Conservation (phyloP, 2,888 invertebrate species). For the Rhagium mordax region DNA sequence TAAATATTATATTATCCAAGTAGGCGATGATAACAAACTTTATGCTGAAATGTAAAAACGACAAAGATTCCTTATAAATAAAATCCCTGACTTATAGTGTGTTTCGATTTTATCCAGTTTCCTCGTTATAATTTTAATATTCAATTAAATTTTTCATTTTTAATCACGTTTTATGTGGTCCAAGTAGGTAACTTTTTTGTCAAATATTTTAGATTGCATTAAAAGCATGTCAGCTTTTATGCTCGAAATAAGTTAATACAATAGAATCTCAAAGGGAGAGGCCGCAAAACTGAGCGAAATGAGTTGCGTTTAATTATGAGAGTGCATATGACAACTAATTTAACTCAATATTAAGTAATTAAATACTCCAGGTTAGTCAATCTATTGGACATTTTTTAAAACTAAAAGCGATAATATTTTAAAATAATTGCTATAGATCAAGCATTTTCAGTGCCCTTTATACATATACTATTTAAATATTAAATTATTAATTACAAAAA, state of each 20-base stretch:
- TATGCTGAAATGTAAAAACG: too few species aligned
- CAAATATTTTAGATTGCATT: neutral
- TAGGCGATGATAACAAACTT: too few species aligned
- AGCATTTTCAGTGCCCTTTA: neutral
- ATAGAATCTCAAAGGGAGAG: neutral
- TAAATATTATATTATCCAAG: too few species aligned
- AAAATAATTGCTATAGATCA: neutral
- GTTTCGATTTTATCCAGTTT: too few species aligned
- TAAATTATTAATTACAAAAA: neutral
- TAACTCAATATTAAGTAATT: slow-evolving; percentile 5
- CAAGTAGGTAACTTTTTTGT: neutral
- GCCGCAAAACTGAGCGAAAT: neutral
- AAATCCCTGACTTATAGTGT: too few species aligned
- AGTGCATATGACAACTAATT: neutral
- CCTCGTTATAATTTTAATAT: too few species aligned
- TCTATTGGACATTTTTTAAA: neutral
- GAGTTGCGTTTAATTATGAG: neutral
- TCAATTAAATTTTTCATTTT: too few species aligned
- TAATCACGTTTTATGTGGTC: too few species aligned
- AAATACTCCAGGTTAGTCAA: neutral
- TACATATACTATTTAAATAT: neutral
- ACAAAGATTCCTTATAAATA: too few species aligned
- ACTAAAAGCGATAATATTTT: neutral
- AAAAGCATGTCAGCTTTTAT: neutral
- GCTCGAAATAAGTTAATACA: neutral